Base-by-base conservation (phyloP, 1,140 invertebrate species). In the Heliothis subflexa region DNA sequence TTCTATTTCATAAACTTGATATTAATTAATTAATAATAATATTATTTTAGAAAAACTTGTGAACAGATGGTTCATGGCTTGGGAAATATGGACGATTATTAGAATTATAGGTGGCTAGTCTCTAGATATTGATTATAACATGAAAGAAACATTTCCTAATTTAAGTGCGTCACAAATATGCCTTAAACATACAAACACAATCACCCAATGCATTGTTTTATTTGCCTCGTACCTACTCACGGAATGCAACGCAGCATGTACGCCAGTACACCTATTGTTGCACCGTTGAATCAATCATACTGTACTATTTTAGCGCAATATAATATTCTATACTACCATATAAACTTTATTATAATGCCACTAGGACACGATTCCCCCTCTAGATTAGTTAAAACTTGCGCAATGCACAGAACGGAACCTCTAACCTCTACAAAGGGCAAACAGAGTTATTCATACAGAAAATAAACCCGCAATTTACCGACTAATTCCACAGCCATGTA, bases 401-500 rank as follows among this genome's bases (percentile, higher is more conserved):
- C 61, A 64, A 64, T 45, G 28, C 16, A 54, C 33, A 3, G 40
- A 1, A 5, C 7, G 14, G 54, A 54, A 71, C 25, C 49, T 54
- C 3, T 54, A 71, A 54, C 66, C 25, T 11, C 50, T 0, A 16
- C 33, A 54, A 54, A 54, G 50, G 68, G 49, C 68, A 71, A 54
- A 71, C 33, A 0, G 16, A 14, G n/a, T 33, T 71, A 54, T 71
- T 54, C 68, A 14, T 16, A 71, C 10, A 50, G 3, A 50, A 49
- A 28, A 50, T 13, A 13, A 50, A 21, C 0, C 5, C 9, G 5
- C 45, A 16, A 45, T 64, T 64, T 64, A 64, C 3, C n/a, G 33
- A 40, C 3, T 62, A 71, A 71, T 54, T 71, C 68, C 49, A 71
- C 50, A 54, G 18, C 50, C 68, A 16, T 71, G 68, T 71, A 71